Conservation (phyloP, 2,888 invertebrate species). For the Nematopogon swammerdamellus region DNA sequence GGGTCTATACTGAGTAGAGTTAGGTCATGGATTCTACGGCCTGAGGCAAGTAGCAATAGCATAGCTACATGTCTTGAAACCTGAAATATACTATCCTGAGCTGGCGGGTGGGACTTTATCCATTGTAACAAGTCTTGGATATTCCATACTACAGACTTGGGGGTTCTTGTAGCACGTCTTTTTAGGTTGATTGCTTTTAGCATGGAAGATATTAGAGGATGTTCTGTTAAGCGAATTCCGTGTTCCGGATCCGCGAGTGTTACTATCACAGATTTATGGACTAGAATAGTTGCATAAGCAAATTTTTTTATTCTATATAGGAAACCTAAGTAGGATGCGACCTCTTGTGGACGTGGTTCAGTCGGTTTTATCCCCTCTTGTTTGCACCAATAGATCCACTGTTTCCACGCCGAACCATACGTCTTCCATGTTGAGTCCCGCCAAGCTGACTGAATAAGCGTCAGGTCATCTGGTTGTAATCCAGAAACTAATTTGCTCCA, state of each 20-base stretch:
- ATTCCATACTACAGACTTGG: conserved; percentile 9
- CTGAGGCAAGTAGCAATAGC: conserved; percentile 10
- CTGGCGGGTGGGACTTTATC: not conserved
- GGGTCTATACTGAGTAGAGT: conserved; percentile 9
- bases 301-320: conserved; percentile 8
- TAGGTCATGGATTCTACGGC: conserved; percentile 13
- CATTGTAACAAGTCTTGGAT: conserved; percentile 6
- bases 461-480: not conserved
- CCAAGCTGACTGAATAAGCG: conserved; percentile 1
- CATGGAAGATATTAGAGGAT: conserved; percentile 9
- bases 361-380: conserved; percentile 1
- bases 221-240: conserved; percentile 3
- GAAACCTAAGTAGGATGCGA: conserved; percentile 10
- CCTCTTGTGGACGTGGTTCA: conserved; percentile 3
- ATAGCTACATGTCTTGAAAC: conserved; percentile 8
- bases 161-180: conserved; percentile 4
- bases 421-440: conserved; percentile 2
- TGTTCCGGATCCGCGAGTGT: conserved; percentile 10
- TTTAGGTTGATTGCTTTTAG: conserved; percentile 9
- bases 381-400: conserved; percentile 1
- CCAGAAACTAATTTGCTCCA: not conserved
- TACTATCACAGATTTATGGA: conserved; percentile 12
- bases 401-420: conserved; percentile 1
- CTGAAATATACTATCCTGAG: conserved; percentile 6
- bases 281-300: conserved; percentile 11